Evolutionary conservation across 2,797 vertebrate genomes (phyloP), one percentile per base, ranked within the genome.

Genomic region (Aplochiton taeniatus): DNA sequence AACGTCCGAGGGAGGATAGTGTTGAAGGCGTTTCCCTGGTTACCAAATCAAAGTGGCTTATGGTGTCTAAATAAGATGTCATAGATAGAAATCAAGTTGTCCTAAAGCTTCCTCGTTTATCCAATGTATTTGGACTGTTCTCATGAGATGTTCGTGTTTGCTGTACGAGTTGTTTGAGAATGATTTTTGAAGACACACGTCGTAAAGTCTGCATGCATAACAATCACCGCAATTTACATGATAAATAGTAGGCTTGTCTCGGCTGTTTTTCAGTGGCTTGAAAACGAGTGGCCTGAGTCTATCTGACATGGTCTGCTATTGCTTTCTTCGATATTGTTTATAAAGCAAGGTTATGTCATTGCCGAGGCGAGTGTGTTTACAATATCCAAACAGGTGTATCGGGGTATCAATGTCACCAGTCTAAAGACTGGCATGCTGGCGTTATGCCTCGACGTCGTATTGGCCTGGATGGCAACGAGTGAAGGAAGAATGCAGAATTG

Each of bases 341-440:
- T 60, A 47, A 11, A 9, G 14, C 19, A 50, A 11, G 19, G 47
- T 41, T 19, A 19, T 46, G 60, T 63, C 63, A 61, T 16, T 64
- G 61, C 12, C 54, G 68, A 71, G 61, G 65, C 62, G 61, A 65
- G 58, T 52, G 45, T 75, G 61, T 79, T 72, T 65, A 58, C 58
- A 11, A 18, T 18, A 5, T 61, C 19, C 44, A 63, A 83, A 71
- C 85, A 87, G 85, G 78, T 83, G 81, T 60, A 49, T 4, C 44
- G 20, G 41, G 51, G 69, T 72, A 9, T 75, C 75, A 49, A 52
- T 71, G 65, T 69, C 55, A 45, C 62, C 42, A 11, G 52, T 58
- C 57, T 16, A 8, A 4, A 31, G 44, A 50, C 8, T 16, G 11
- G 6, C 31, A 3, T 31, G 31, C 31, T 31, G 44, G 18, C 44